These are phyloP conservation scores for Vicugna pacos DNA, from an alignment of 2,113 vertebrate species.

Conservation along the genomic window DNA sequence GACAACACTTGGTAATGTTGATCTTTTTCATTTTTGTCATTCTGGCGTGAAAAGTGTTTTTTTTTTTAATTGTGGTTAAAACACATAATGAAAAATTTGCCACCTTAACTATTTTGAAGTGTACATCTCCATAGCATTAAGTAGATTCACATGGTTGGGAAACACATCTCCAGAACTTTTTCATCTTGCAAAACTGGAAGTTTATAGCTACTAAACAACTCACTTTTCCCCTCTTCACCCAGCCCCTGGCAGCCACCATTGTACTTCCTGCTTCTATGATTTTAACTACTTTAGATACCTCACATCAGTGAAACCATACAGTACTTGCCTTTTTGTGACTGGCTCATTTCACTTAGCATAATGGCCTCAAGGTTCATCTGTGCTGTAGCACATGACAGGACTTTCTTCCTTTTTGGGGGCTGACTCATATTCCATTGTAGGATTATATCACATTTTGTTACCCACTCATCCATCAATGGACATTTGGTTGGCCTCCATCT, in stretches of 20 bases:
- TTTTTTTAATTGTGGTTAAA: neutral
- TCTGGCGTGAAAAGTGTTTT: neutral
- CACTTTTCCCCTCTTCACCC: neutral
- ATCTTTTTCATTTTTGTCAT: neutral
- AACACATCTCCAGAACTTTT: conserved; percentile 18
- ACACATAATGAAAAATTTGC: no score
- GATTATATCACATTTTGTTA: neutral
- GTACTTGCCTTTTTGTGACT: neutral
- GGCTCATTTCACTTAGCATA: neutral
- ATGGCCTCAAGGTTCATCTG: neutral
- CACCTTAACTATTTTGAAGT: conserved; percentile 36
- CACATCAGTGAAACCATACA: neutral
- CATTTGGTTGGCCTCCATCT: neutral
- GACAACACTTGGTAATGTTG: neutral
- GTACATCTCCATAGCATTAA: neutral
- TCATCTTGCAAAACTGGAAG: neutral
- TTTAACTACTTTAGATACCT: neutral
- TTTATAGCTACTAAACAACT: neutral
- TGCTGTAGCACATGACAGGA: neutral
- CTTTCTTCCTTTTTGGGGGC: neutral
- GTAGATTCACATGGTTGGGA: neutral
- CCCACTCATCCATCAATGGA: neutral
- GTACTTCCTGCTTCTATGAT: neutral
- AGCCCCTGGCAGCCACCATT: neutral
- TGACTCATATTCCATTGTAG: neutral